A percentile compares a stretch with the other conserved stretches of the same genome.
Conservation (phyloP, 2,888 invertebrate genomes). For the Melitaea athalia region DNA sequence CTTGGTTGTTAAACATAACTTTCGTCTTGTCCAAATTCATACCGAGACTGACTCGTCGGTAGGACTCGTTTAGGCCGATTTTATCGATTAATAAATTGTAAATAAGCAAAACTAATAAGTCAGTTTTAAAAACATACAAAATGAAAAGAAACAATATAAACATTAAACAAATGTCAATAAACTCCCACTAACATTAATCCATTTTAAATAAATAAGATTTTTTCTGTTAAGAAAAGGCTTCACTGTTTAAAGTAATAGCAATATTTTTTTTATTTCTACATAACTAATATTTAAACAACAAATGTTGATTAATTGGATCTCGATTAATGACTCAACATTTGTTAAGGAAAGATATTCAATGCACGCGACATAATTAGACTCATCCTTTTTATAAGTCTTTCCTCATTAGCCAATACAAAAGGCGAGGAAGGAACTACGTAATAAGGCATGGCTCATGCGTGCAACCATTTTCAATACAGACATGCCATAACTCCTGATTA, state of each 20-base stretch:
- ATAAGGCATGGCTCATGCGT: conserved; percentile 53
- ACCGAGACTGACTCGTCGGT: no score
- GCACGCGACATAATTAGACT: conserved; percentile 30
- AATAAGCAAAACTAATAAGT: conserved; percentile 18
- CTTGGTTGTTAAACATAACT: no score
- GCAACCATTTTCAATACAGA: conserved; percentile 51
- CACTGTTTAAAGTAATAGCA: conserved; percentile 51
- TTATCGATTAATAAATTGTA: not conserved
- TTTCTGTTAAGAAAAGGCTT: conserved; percentile 24
- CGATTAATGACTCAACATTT: conserved; percentile 24
- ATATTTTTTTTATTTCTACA: no score
- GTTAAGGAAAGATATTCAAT: conserved; percentile 25
- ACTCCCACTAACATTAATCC: no score
- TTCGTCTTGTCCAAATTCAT: no score
- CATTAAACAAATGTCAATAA: conserved; percentile 32
- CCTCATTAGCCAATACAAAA: conserved; percentile 44
- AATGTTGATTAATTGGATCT: conserved; percentile 33
- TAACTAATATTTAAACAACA: not conserved
- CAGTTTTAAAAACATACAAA: conserved; percentile 35
- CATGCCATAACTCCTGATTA: conserved; percentile 55
- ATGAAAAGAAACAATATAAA: conserved; percentile 40
- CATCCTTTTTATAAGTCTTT: conserved; percentile 37
- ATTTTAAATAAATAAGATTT: no score
- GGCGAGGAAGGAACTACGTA: conserved; percentile 50
- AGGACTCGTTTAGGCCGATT: no score